Evolutionary conservation across 2,888 invertebrate species (phyloP).

Genomic region (Ophonus ardosiacus): DNA sequence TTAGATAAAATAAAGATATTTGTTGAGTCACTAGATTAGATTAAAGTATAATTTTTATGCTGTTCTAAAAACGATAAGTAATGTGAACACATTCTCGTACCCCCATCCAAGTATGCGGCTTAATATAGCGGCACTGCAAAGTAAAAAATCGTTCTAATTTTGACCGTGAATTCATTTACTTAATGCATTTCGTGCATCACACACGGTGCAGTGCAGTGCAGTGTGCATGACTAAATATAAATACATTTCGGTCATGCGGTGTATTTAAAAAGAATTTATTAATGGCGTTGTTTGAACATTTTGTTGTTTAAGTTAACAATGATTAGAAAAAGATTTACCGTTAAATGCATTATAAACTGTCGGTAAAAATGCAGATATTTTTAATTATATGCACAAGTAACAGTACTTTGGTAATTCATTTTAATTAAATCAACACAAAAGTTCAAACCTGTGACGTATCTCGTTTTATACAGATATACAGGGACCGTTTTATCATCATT

Average conservation of each 20-base stretch:
- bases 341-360: background rate
- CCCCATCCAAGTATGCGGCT: background rate
- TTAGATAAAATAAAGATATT: background rate
- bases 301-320: conserved; percentile 1
- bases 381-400: conserved; percentile 38
- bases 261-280: conserved; percentile 1
- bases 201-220: conserved; percentile 40
- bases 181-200: conserved; percentile 38
- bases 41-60: background rate
- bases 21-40: background rate
- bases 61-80: background rate
- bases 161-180: conserved; percentile 38
- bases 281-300: conserved; percentile 1
- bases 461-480: background rate
- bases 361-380: conserved; percentile 34
- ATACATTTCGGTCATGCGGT: conserved; percentile 11
- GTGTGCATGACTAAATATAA: conserved; percentile 43
- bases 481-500: background rate
- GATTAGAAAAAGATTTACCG: conserved; percentile 2
- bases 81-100: background rate
- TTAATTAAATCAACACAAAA: conserved; percentile 31
- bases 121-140: background rate
- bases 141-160: conserved; percentile 45
- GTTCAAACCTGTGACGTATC: conserved; percentile 27
- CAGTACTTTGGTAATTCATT: conserved; percentile 35